A percentile compares a stretch with the other conserved stretches of the same genome.
phyloP scores from a whole-genome alignment of 2,888 invertebrate genomes.

The Folsomia candida region DNA sequence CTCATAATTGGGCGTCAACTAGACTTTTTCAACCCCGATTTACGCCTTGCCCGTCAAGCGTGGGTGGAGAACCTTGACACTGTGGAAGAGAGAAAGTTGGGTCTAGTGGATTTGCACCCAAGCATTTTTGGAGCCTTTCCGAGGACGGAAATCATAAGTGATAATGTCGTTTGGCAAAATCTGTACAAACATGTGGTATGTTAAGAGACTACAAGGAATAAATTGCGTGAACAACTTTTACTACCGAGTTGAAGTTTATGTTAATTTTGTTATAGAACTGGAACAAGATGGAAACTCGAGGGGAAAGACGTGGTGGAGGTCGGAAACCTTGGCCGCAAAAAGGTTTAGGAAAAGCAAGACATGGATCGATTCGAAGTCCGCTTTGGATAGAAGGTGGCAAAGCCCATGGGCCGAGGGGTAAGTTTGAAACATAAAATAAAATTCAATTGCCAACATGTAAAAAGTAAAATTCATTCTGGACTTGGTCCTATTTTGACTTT shows the following conservation, averaged over 20 bases:
- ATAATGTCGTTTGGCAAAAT: conserved; percentile 82
- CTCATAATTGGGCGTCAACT: conserved; percentile 54
- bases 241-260: background rate
- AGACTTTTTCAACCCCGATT: conserved; percentile 53
- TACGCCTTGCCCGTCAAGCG: conserved; percentile 67
- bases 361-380: conserved; percentile 88
- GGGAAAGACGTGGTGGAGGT: conserved; percentile 85
- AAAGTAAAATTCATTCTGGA: no score
- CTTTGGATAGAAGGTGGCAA: conserved; percentile 79
- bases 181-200: conserved; percentile 73
- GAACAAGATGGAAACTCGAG: conserved; percentile 72
- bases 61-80: conserved; percentile 84
- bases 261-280: conserved; percentile 59
- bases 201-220: conserved; percentile 40
- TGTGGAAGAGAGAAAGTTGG: conserved; percentile 72
- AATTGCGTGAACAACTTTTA: background rate
- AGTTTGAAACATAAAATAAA: no score
- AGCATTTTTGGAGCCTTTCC: conserved; percentile 78
- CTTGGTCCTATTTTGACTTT: no score
- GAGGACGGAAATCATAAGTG: conserved; percentile 79
- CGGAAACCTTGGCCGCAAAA: conserved; percentile 97
- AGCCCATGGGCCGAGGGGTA: conserved; percentile 82
- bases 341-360: conserved; percentile 82
- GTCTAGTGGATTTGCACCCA: conserved; percentile 84
- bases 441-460: no score